These are phyloP conservation scores for Philaethria dido DNA, from an alignment of 2,888 invertebrate genomes.

Conservation along the genomic window DNA sequence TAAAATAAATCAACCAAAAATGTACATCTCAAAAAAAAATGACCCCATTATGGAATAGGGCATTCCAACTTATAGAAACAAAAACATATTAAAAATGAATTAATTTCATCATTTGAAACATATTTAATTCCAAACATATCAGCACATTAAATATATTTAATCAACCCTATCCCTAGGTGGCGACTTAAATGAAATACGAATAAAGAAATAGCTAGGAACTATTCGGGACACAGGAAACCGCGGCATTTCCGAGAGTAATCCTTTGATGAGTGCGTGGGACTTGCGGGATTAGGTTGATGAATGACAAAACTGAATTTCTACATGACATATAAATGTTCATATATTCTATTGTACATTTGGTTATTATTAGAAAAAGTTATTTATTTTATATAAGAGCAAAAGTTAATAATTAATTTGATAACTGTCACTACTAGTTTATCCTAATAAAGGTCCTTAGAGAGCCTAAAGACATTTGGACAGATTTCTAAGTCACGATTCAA, in stretches of 20 bases:
- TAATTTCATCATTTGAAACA: not conserved
- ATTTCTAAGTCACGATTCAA: too few relatives aligned
- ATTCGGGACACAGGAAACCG: conserved; percentile 31
- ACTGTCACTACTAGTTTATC: not conserved
- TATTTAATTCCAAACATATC: not conserved
- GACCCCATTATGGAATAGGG: too few relatives aligned
- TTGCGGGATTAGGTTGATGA: conserved; percentile 28
- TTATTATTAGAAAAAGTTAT: not conserved
- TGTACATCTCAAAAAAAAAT: too few relatives aligned
- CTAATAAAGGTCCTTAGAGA: not conserved
- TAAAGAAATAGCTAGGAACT: conserved; percentile 16
- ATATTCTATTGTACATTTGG: conserved; percentile 1
- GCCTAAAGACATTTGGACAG: too few relatives aligned
- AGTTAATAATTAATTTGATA: not conserved
- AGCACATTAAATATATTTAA: not conserved
- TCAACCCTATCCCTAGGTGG: not conserved
- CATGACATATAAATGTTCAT: not conserved
- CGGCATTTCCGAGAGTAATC: conserved; percentile 40
- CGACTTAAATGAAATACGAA: conserved; percentile 1
- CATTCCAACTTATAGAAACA: too few relatives aligned
- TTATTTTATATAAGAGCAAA: not conserved
- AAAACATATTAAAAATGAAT: not conserved
- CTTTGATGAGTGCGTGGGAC: conserved; percentile 39
- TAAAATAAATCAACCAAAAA: too few relatives aligned
- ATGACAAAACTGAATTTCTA: conserved; percentile 22